phyloP scores from a whole-genome alignment of 2,113 vertebrate genomes.

The Leptobrachium leishanense region DNA sequence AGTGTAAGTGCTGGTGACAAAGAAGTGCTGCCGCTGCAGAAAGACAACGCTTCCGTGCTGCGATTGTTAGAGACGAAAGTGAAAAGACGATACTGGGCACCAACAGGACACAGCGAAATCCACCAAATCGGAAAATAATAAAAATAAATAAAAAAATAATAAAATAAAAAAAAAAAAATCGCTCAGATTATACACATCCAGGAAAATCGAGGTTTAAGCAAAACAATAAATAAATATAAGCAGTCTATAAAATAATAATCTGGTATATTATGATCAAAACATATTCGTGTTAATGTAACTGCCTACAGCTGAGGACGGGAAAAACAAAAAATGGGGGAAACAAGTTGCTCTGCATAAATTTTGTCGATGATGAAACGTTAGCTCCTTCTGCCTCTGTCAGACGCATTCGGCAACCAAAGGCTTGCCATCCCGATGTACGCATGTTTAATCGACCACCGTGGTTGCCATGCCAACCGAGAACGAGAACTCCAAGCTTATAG shows the following conservation, averaged over 20 bases:
- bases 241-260: neutral
- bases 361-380: conserved; percentile 27
- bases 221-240: neutral
- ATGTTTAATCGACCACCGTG: conserved; percentile 88
- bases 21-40: conserved; percentile 35
- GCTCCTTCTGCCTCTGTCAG: conserved; percentile 54
- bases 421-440: conserved; percentile 67
- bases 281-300: neutral
- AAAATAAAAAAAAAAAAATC: too few species aligned
- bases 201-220: too few species aligned
- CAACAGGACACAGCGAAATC: neutral
- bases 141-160: too few species aligned
- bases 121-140: too few species aligned
- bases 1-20: conserved; percentile 30
- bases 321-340: conserved; percentile 2
- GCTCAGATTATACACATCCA: too few species aligned
- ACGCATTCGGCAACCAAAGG: conserved; percentile 60
- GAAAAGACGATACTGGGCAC: neutral
- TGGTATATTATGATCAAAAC: neutral
- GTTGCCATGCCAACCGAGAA: conserved; percentile 90
- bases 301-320: neutral
- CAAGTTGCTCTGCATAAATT: conserved; percentile 9
- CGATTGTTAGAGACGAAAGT: neutral
- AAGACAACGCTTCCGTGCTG: conserved; percentile 15
- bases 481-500: conserved; percentile 75